Base-by-base conservation (phyloP, 2,113 vertebrate genomes). In the Nannobrachium achirus region DNA sequence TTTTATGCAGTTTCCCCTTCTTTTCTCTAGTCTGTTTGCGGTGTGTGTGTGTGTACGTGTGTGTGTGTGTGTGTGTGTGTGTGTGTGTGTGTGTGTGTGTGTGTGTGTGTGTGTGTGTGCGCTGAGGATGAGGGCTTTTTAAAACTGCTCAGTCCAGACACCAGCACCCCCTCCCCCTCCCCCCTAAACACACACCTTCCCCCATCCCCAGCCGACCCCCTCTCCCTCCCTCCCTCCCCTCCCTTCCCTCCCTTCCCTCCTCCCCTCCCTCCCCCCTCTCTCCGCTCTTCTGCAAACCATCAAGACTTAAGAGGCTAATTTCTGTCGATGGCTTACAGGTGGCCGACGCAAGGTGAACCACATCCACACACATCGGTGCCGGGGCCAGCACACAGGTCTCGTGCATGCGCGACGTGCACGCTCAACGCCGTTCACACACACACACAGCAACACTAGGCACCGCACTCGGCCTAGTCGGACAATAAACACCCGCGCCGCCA, bases 261-360 rank as follows among this genome's bases (percentile, higher is more conserved):
- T 51, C 61, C 2, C 9, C 14, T 82, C 75, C 82, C 83, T 69
- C 81, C 60, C 78, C 76, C 80, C 72, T 76, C 79, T 77, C 72
- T 75, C 58, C 73, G 70, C 67, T 77, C 86, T 70, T 88, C 91
- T 90, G 88, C 87, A 89, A 91, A 71, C 86, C 86, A 92, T 92
- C 91, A 91, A 80, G 75, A 72, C 81, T 88, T 89, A 91, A 91
- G 87, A 89, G 88, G 76, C 90, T 92, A 89, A 92, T 93, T 93
- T 92, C 80, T 83, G 68, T 77, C 50, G 90, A 93, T 92, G 82
- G 90, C 86, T 92, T 92, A 91, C 92, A 93, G 91, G 91, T 93
- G 91, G 91, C 86, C 88, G 63, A 69, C 81, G 88, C 88, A 92
- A 91, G 89, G 91, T 92, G 86, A 89, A 88, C 89, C 76, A 84